These are phyloP conservation scores for Ectobius pallidus DNA, from an alignment of 2,888 invertebrate species.

Conservation along the genomic window DNA sequence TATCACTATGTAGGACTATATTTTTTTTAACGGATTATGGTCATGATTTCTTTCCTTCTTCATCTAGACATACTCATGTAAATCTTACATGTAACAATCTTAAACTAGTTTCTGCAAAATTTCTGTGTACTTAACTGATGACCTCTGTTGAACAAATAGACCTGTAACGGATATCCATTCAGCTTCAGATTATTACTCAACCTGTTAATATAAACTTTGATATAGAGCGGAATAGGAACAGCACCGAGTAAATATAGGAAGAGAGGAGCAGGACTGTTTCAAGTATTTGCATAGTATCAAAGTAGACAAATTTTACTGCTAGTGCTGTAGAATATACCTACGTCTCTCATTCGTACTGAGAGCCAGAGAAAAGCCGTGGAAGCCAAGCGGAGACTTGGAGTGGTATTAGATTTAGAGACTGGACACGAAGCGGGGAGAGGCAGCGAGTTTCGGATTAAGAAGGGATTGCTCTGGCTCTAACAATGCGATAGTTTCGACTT, in stretches of 20 bases:
- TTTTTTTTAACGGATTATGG: too few species aligned
- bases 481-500: neutral
- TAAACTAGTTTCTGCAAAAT: too few species aligned
- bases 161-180: too few species aligned
- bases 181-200: too few species aligned
- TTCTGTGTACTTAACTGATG: too few species aligned
- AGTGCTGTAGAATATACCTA: neutral
- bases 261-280: neutral
- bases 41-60: too few species aligned
- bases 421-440: neutral
- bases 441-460: neutral
- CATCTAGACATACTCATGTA: too few species aligned
- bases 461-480: neutral
- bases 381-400: neutral
- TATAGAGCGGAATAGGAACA: neutral
- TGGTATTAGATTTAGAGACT: slow-evolving; percentile 8
- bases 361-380: neutral
- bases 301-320: neutral
- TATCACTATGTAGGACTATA: too few species aligned
- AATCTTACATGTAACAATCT: too few species aligned
- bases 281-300: slow-evolving; percentile 3
- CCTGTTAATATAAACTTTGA: neutral
- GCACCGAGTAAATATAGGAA: neutral
- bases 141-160: too few species aligned
- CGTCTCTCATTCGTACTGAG: too few species aligned